phyloP scores from a whole-genome alignment of 2,888 invertebrate genomes.

The Sarcophaga subvicina region DNA sequence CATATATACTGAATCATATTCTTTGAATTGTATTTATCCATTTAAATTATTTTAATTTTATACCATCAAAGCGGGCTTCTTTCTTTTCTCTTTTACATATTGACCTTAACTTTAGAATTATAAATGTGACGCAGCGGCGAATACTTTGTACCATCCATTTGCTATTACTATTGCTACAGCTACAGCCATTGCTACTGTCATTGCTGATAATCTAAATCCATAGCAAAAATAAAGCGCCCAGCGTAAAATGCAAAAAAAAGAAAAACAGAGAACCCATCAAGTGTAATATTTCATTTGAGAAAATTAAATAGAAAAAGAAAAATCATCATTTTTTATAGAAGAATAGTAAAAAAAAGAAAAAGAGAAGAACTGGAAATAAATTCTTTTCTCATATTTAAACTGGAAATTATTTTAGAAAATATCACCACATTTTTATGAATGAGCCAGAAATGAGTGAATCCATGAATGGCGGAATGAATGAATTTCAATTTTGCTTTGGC shows the following conservation, averaged over 20 bases:
- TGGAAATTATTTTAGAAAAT: background rate
- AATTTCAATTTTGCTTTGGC: slow-evolving; percentile 27
- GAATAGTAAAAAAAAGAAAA: too few relatives aligned
- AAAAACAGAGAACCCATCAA: slow-evolving; percentile 1
- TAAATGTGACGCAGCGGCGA: slow-evolving; percentile 38
- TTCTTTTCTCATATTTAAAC: slow-evolving; percentile 4
- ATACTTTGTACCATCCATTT: slow-evolving; percentile 13
- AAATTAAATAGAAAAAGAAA: background rate
- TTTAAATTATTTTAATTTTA: slow-evolving; percentile 31
- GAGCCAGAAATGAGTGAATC: background rate
- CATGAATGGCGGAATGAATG: slow-evolving; percentile 19
- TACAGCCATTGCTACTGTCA: too few relatives aligned
- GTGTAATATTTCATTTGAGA: slow-evolving; percentile 22
- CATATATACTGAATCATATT: too few relatives aligned
- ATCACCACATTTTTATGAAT: too few relatives aligned
- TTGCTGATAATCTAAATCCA: too few relatives aligned
- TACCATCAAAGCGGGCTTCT: too few relatives aligned
- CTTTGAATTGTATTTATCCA: background rate
- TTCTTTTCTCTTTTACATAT: slow-evolving; percentile 29
- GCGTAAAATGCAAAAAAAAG: background rate
- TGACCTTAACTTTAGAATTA: slow-evolving; percentile 25
- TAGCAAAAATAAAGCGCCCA: too few relatives aligned
- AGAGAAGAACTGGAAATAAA: slow-evolving; percentile 28
- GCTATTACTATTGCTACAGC: too few relatives aligned
- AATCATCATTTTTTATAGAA: background rate